Evolutionary conservation across 2,797 vertebrate genomes (phyloP).

Genomic region (Telmatherina bonti): DNA sequence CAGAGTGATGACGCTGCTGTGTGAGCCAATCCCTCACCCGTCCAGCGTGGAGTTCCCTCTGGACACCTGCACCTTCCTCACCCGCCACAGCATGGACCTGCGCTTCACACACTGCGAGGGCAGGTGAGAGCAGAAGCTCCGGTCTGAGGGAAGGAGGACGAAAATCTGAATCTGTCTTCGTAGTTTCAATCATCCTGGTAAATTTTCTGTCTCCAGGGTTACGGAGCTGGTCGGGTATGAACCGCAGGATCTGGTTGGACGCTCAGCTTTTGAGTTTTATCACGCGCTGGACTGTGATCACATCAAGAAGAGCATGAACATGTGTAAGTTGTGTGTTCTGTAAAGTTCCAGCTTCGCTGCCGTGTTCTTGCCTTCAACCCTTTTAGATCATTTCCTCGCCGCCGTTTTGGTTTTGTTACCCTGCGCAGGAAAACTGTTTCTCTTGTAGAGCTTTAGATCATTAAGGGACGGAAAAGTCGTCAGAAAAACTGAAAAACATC

Average conservation of each 20-base stretch:
- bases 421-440: too few relatives aligned
- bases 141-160: fast-evolving
- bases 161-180: not conserved
- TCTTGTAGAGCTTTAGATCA: too few relatives aligned
- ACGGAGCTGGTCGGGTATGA: slow-evolving; percentile 82
- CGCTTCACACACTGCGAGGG: slow-evolving; percentile 91
- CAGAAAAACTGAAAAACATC: too few relatives aligned
- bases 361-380: too few relatives aligned
- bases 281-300: slow-evolving; percentile 84
- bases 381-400: too few relatives aligned
- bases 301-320: slow-evolving; percentile 80
- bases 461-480: too few relatives aligned
- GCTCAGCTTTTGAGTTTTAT: slow-evolving; percentile 77
- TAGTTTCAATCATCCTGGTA: not conserved
- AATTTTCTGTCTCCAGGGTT: slow-evolving; percentile 72
- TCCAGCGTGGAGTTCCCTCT: slow-evolving; percentile 89
- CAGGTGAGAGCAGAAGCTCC: slow-evolving; percentile 71
- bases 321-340: slow-evolving; percentile 60
- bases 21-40: slow-evolving; percentile 90
- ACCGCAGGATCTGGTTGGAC: slow-evolving; percentile 83
- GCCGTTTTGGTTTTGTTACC: too few relatives aligned
- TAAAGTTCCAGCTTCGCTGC: too few relatives aligned
- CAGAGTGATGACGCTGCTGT: slow-evolving; percentile 87
- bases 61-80: slow-evolving; percentile 88
- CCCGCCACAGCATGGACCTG: slow-evolving; percentile 91